These are phyloP conservation scores for Hypotaenidia philippensis DNA, from an alignment of 2,797 vertebrate species.

Conservation along the genomic window DNA sequence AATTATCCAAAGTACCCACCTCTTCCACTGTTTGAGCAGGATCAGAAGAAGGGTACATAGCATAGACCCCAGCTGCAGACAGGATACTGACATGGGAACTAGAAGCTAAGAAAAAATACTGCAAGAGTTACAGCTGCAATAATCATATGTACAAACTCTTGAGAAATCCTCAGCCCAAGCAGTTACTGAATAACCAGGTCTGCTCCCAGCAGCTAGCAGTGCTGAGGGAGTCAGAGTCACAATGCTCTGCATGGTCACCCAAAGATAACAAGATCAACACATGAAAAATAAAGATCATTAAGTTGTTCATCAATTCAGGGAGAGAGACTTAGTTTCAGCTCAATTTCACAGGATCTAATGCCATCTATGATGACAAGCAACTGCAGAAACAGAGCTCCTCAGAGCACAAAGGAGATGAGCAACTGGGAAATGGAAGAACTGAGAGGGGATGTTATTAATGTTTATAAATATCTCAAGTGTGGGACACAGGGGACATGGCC, in stretches of 20 bases:
- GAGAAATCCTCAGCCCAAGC: neutral
- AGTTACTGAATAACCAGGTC: neutral
- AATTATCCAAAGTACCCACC: constrained; percentile 75
- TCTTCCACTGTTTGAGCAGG: constrained; percentile 94
- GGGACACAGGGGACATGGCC: no score
- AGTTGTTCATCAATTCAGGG: neutral
- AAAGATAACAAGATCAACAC: neutral
- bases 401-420: neutral
- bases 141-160: neutral
- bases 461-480: no score
- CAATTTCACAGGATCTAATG: neutral
- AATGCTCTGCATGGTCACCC: neutral
- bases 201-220: neutral
- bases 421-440: neutral
- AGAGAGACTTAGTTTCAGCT: neutral
- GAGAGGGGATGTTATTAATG: neutral
- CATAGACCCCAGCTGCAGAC: constrained; percentile 95
- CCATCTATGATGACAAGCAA: neutral
- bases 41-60: constrained; percentile 92
- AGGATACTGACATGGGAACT: constrained; percentile 86
- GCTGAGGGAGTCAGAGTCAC: neutral
- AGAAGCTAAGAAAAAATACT: constrained; percentile 83
- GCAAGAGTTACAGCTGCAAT: neutral
- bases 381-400: neutral
- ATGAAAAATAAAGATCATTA: neutral